Percentiles rank a stretch among this genome's conserved stretches.
Conservation (phyloP, 2,797 vertebrate genomes). For the Galaxias olidus region DNA sequence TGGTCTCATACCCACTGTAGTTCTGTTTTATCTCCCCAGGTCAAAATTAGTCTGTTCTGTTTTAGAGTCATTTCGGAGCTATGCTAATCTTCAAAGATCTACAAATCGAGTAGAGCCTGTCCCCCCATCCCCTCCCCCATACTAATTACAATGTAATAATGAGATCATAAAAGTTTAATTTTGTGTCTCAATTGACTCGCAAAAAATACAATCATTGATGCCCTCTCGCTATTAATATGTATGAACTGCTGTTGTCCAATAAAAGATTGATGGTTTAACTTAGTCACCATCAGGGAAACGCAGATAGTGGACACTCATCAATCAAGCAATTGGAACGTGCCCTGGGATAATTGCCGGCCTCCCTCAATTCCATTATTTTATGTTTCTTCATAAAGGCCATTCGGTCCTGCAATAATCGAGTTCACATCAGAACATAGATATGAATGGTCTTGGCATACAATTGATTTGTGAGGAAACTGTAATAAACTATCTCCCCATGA, state of each 20-base stretch:
- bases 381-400: constrained; percentile 13
- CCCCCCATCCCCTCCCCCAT: too few species aligned
- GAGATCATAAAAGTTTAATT: constrained; percentile 48
- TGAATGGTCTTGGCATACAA: background rate
- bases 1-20: constrained; percentile 38
- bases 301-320: constrained; percentile 28
- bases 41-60: constrained; percentile 37
- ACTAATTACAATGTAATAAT: constrained; percentile 45
- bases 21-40: constrained; percentile 15
- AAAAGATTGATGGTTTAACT: constrained; percentile 33
- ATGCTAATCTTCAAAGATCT: constrained; percentile 41
- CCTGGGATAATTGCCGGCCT: constrained; percentile 12
- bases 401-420: constrained; percentile 21
- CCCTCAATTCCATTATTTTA: constrained; percentile 13
- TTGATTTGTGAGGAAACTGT: constrained; percentile 6
- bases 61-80: constrained; percentile 44
- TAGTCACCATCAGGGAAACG: constrained; percentile 22
- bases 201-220: constrained; percentile 27
- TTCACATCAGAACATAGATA: constrained; percentile 28
- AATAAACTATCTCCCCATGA: constrained; percentile 29
- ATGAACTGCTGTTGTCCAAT: constrained; percentile 41
- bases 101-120: constrained; percentile 18
- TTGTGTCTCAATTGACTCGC: constrained; percentile 12
- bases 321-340: constrained; percentile 27
- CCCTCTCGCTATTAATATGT: constrained; percentile 43